phyloP scores from a whole-genome alignment of 2,888 invertebrate species.

The Thumatha senex region DNA sequence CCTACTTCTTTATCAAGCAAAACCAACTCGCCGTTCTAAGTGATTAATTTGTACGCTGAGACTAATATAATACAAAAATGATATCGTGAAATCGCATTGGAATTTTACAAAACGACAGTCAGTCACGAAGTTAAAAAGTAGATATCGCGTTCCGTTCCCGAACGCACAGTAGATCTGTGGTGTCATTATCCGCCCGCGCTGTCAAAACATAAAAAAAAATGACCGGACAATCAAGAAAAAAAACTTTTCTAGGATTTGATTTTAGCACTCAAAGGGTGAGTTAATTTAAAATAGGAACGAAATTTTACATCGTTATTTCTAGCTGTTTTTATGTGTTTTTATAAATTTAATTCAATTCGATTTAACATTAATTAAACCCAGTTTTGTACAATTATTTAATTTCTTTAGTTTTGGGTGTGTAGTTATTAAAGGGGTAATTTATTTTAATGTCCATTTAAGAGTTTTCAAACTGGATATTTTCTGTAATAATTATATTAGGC shows the following conservation, averaged over 20 bases:
- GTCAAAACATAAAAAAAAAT: conserved; percentile 70
- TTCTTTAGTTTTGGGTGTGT: too few relatives aligned
- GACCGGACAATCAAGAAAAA: conserved; percentile 63
- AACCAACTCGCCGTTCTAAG: conserved; percentile 35
- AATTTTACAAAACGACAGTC: conserved; percentile 50
- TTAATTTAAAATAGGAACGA: conserved; percentile 11
- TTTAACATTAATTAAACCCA: too few relatives aligned
- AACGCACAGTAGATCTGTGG: conserved; percentile 50
- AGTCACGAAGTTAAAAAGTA: conserved; percentile 53
- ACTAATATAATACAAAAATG: conserved; percentile 47
- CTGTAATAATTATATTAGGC: too few relatives aligned
- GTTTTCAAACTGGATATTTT: too few relatives aligned
- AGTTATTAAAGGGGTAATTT: too few relatives aligned
- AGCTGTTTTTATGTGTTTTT: too few relatives aligned
- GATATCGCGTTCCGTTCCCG: conserved; percentile 44
- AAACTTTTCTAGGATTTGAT: conserved; percentile 91
- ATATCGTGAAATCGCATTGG: conserved; percentile 57
- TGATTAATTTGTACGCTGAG: conserved; percentile 43
- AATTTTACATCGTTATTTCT: too few relatives aligned
- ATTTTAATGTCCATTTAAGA: too few relatives aligned
- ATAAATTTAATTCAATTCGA: too few relatives aligned
- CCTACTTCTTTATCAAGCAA: conserved; percentile 42
- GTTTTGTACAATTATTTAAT: too few relatives aligned
- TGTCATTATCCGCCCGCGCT: conserved; percentile 54
- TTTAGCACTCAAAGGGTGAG: conserved; percentile 94